These are phyloP conservation scores for Cheilosia urbana DNA, from an alignment of 2,888 invertebrate species.

Conservation along the genomic window DNA sequence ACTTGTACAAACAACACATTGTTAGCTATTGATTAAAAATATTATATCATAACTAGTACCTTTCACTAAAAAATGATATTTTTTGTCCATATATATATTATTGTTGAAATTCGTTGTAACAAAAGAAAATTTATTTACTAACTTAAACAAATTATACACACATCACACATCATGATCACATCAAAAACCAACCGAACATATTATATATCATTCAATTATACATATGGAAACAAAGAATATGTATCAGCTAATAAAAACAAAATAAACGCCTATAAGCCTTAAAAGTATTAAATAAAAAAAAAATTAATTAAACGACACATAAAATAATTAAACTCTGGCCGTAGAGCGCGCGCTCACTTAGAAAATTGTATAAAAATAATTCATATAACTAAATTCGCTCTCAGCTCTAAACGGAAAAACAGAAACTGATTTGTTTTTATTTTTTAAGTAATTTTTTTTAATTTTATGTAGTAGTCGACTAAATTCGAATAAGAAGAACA, in stretches of 20 bases:
- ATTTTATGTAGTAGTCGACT: slow-evolving; percentile 9
- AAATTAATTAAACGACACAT: background rate
- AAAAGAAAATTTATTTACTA: slow-evolving; percentile 3
- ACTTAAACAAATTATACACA: slow-evolving; percentile 44
- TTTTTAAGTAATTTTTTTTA: slow-evolving; percentile 1
- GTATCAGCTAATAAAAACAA: slow-evolving; percentile 37
- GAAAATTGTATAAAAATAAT: slow-evolving; percentile 36
- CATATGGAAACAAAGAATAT: slow-evolving; percentile 53
- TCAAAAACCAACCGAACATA: no score
- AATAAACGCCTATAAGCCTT: slow-evolving; percentile 71
- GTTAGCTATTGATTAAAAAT: slow-evolving; percentile 43
- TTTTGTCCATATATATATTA: slow-evolving; percentile 52
- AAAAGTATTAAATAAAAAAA: slow-evolving; percentile 66
- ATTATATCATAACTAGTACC: slow-evolving; percentile 14
- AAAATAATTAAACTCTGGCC: slow-evolving; percentile 9
- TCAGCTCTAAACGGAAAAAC: slow-evolving; percentile 24
- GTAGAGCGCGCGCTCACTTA: slow-evolving; percentile 26
- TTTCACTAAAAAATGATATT: slow-evolving; percentile 33
- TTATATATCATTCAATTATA: slow-evolving; percentile 61
- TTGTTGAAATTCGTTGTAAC: slow-evolving; percentile 43
- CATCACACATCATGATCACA: slow-evolving; percentile 11
- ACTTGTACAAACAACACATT: slow-evolving; percentile 41
- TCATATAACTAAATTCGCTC: slow-evolving; percentile 21
- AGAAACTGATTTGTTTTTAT: background rate
- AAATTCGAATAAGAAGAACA: slow-evolving; percentile 14